Evolutionary conservation across 2,113 vertebrate species (phyloP), one percentile per base, ranked within the genome.

Genomic region (Nothobranchius kuhntae): DNA sequence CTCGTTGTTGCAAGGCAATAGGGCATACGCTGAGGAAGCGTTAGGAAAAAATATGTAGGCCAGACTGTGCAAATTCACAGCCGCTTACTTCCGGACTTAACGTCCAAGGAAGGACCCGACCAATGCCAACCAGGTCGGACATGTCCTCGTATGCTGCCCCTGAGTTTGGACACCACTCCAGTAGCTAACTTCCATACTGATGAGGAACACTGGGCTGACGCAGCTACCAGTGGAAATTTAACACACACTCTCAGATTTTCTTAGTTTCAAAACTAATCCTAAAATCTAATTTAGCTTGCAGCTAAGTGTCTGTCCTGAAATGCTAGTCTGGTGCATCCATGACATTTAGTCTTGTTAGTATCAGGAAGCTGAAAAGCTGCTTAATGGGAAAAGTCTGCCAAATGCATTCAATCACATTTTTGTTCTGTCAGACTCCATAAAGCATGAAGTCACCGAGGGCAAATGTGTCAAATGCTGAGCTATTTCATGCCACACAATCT

Each of bases 401-500:
- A 68, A 65, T 24, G 3, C 51, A 38, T 50, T 7, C 0, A 73
- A 76, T 62, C 7, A n/a, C 46, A 46, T 46, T 12, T 48, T 65
- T 61, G 17, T 75, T 8, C 53, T 53, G 15, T 66, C 50, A 64
- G 15, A 52, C 17, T 38, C 44, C 52, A 42, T n/a, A 15, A 66
- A 17, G 36, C 58, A 24, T 65, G 45, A 51, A 61, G 61, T 74
- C 56, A 55, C 66, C 13, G 40, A 70, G 40, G 40, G 47, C 13
- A 44, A 36, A 78, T 68, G 35, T 51, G 9, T 74, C 69, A 52
- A 55, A 57, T 53, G 24, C 14, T 50, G 46, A 57, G 12, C 15
- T 58, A 47, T 47, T 69, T 61, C 26, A 65, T 53, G 21, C 52
- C 9, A 10, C 40, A 47, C 68, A 57, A 81, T 73, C 53, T 15